These are phyloP conservation scores for Catamblyrhynchus diadema DNA, from an alignment of 2,797 vertebrate genomes.

Conservation along the genomic window DNA sequence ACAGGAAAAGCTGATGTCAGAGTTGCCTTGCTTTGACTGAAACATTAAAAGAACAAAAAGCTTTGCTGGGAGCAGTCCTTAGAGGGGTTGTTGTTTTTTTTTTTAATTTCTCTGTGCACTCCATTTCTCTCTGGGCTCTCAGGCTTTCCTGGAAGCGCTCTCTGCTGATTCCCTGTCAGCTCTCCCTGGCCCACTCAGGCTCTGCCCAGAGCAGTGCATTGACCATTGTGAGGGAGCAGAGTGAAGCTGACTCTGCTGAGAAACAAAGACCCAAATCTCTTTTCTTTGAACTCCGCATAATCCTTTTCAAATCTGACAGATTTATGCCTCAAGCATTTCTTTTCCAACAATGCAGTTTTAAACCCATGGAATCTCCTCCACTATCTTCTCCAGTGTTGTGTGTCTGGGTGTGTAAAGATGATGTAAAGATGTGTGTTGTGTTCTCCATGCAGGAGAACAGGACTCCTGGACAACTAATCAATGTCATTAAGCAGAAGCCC, in stretches of 20 bases:
- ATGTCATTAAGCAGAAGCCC: background rate
- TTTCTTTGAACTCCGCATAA: background rate
- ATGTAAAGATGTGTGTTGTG: background rate
- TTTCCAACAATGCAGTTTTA: background rate
- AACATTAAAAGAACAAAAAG: background rate
- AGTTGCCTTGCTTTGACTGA: background rate
- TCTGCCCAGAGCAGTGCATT: background rate
- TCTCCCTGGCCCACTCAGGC: background rate
- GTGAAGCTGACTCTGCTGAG: background rate
- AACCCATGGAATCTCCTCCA: background rate
- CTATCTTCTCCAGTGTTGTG: background rate
- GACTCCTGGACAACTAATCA: background rate
- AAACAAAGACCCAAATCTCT: background rate
- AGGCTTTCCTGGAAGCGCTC: background rate
- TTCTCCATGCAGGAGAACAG: background rate
- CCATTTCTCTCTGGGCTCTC: background rate
- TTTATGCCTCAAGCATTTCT: conserved; percentile 3
- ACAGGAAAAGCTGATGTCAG: background rate
- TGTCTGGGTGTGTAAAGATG: background rate
- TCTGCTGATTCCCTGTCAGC: background rate
- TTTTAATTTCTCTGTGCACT: background rate
- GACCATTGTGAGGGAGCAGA: background rate
- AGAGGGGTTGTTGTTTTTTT: background rate
- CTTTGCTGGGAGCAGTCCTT: background rate
- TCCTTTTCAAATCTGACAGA: background rate